These are phyloP conservation scores for Dendronephthya gigantea DNA, from an alignment of 64 coral and sea anemone genomes.

Conservation along the genomic window DNA sequence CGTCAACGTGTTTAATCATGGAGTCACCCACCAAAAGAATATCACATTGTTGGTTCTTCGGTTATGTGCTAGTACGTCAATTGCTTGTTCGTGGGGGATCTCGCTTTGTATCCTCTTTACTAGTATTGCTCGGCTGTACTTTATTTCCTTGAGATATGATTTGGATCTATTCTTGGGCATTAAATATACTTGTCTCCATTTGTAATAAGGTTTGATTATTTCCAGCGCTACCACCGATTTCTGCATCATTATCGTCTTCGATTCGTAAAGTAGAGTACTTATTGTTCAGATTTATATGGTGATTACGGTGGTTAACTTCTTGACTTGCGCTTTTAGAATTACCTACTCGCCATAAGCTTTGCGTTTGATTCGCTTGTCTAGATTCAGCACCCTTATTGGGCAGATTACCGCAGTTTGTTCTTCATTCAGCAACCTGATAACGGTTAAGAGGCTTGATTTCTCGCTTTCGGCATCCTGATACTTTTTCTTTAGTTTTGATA, in stretches of 20 bases:
- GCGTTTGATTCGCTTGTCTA: no score
- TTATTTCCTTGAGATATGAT: not conserved
- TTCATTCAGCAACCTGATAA: no score
- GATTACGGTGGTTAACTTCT: no score
- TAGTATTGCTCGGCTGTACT: not conserved
- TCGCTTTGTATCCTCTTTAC: not conserved
- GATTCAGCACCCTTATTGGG: no score
- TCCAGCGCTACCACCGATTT: not conserved
- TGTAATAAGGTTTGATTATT: not conserved
- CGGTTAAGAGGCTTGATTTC: no score
- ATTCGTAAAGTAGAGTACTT: no score
- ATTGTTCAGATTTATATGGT: no score
- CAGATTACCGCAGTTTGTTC: no score
- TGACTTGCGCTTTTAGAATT: no score
- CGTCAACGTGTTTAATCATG: not conserved
- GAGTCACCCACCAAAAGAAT: not conserved
- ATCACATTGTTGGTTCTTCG: not conserved
- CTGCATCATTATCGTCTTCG: not conserved
- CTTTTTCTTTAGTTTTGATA: no score
- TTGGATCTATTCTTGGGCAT: not conserved
- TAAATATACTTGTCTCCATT: not conserved
- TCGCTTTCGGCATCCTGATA: no score
- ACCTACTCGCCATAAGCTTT: no score
- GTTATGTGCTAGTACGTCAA: not conserved
- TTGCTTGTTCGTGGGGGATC: not conserved